Evolutionary conservation across 1,140 invertebrate genomes (phyloP).

Genomic region (Papilio xuthus): DNA sequence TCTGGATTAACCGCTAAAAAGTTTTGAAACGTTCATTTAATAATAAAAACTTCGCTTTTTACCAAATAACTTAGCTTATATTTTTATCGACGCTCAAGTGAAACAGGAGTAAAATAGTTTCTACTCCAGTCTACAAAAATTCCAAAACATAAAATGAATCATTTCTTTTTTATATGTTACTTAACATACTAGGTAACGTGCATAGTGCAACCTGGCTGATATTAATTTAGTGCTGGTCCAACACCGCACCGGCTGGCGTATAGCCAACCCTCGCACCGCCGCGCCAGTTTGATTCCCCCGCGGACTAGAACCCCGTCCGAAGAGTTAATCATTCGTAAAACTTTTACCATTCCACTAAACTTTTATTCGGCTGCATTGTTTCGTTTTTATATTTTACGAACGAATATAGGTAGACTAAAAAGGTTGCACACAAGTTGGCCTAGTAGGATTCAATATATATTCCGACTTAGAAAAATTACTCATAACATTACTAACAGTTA

Average conservation of each 20-base stretch:
- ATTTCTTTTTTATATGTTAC: not conserved
- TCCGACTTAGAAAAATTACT: too few species aligned
- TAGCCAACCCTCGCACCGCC: constrained; percentile 40
- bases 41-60: not conserved
- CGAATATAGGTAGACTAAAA: too few species aligned
- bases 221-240: constrained; percentile 67
- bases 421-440: too few species aligned
- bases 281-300: constrained; percentile 49
- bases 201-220: constrained; percentile 53
- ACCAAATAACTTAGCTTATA: not conserved
- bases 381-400: constrained; percentile 1
- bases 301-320: constrained; percentile 57
- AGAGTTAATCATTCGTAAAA: constrained; percentile 44
- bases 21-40: not conserved
- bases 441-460: too few species aligned
- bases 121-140: not conserved
- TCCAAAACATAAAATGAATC: not conserved
- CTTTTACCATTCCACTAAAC: constrained; percentile 24
- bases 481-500: not conserved
- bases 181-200: constrained; percentile 39
- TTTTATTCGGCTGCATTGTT: constrained; percentile 16
- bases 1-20: not conserved
- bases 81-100: not conserved
- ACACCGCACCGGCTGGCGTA: constrained; percentile 46
- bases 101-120: not conserved